Evolutionary conservation across 2,888 invertebrate genomes (phyloP).

Genomic region (Celastrina argiolus): DNA sequence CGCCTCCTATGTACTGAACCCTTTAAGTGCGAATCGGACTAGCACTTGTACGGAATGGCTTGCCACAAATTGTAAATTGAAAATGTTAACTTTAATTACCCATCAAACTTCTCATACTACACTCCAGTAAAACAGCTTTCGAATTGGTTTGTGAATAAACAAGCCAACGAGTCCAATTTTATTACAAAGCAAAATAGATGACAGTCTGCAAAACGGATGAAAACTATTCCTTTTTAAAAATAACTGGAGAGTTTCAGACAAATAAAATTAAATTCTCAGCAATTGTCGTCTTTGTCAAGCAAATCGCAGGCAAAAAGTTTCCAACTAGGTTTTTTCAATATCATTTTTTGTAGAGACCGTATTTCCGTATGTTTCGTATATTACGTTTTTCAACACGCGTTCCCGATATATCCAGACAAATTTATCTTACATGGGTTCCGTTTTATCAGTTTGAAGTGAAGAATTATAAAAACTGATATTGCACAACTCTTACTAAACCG

Average conservation of each 20-base stretch:
- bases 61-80: background rate
- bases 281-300: background rate
- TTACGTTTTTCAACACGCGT: too few species aligned
- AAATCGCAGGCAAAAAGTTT: background rate
- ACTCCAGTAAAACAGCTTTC: background rate
- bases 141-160: background rate
- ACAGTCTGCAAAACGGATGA: background rate
- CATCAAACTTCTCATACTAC: background rate
- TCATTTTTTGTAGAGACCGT: too few species aligned
- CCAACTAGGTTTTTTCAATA: too few species aligned
- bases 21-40: too few species aligned
- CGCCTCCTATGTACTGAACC: too few species aligned
- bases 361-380: too few species aligned
- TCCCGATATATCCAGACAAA: too few species aligned
- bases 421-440: too few species aligned
- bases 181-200: background rate
- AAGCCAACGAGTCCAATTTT: background rate
- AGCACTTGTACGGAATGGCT: too few species aligned
- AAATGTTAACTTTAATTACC: background rate
- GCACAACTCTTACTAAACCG: too few species aligned
- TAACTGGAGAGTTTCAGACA: background rate
- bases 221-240: background rate
- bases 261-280: background rate
- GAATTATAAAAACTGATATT: too few species aligned
- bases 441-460: too few species aligned